Base-by-base conservation (phyloP, 2,113 vertebrate genomes). In the Willisornis vidua region DNA sequence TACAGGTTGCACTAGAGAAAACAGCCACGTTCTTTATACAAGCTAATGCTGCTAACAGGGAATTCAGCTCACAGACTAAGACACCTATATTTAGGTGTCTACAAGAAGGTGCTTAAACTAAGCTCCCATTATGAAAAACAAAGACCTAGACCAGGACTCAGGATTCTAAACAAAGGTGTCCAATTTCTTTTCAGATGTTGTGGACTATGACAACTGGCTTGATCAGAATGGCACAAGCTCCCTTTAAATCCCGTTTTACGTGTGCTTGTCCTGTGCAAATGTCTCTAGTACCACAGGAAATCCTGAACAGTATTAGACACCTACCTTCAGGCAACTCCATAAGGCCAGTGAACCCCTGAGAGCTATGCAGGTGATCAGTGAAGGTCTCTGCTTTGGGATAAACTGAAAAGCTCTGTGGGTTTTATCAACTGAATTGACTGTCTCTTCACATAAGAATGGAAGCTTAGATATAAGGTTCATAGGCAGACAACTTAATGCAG, bases 341-440 rank as follows among this genome's bases (percentile, higher is more conserved):
- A 39, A 71, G 8, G 14, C 52, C 39, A 52, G 5, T 4, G 39
- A 57, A 81, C 48, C 39, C 59, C 9, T 23, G 20, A 73, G 46
- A 89, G 61, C 10, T 75, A 31, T 5, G 7, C 48, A 90, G 85
- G 61, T 85, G 49, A 63, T 51, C 58, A 73, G 74, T 31, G 54
- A 19, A 89, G 19, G 26, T 37, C 37, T 33, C 75, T 86, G 20
- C 75, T 80, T 66, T 43, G 24, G n/a, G 91, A 71, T 58, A 75
- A 89, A 48, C 73, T 67, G 45, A 49, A 89, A 87, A 89, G 19
- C 68, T 37, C 39, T 67, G 59, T 49, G 49, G 33, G 33, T 84
- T 90, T 90, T 65, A 75, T 25, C 59, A 87, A 5, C 24, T 57
- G 65, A 92, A 89, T 85, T 96, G 93, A 92, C 24, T 14, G 3